Percentiles rank a stretch among this genome's conserved stretches.
Conservation (phyloP, 2,113 vertebrate genomes). For the Alosa alosa region DNA sequence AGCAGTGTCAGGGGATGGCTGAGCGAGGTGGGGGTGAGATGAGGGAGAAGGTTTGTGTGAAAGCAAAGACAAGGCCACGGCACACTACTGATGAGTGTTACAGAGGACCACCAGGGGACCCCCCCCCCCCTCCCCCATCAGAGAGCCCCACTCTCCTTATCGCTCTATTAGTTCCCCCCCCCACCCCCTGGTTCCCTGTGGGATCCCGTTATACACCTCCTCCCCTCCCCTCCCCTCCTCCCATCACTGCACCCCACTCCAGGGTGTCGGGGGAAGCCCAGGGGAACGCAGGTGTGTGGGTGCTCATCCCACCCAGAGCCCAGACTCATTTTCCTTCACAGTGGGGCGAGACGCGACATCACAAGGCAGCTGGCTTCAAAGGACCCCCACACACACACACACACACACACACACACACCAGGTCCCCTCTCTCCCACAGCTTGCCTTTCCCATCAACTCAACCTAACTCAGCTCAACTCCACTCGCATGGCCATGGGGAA, state of each 20-base stretch:
- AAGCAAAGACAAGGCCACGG: background rate
- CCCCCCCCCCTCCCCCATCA: background rate
- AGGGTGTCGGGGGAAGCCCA: background rate
- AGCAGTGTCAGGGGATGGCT: background rate
- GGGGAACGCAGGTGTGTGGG: background rate
- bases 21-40: background rate
- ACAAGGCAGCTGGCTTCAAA: constrained; percentile 6
- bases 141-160: background rate
- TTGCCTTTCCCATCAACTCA: background rate
- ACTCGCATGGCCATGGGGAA: background rate
- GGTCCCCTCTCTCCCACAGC: background rate
- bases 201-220: background rate
- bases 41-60: background rate
- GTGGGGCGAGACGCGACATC: background rate
- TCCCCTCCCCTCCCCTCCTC: background rate
- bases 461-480: background rate
- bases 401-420: background rate
- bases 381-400: background rate
- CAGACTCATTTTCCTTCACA: background rate
- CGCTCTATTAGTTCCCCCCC: background rate
- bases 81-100: background rate
- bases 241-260: background rate
- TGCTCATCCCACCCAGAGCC: background rate
- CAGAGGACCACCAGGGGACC: background rate
- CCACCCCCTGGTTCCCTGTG: background rate